These are phyloP conservation scores for Otus sunia DNA, from an alignment of 2,113 vertebrate species.

Conservation along the genomic window DNA sequence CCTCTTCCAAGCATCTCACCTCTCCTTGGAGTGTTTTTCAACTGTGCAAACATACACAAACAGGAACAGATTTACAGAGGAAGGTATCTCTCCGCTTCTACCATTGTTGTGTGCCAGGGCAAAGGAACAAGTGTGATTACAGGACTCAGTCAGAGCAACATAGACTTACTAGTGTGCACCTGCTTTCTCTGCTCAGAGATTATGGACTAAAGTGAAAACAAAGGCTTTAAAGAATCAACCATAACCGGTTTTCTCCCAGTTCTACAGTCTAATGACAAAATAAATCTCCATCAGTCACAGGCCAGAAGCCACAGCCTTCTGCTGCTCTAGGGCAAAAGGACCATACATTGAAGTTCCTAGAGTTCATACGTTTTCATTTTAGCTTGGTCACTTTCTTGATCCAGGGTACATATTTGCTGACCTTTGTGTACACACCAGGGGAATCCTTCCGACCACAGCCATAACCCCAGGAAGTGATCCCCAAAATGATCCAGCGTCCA, in stretches of 20 bases:
- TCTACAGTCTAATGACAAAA: neutral
- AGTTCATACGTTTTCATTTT: constrained; percentile 23
- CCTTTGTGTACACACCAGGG: constrained; percentile 86
- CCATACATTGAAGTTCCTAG: neutral
- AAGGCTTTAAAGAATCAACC: neutral
- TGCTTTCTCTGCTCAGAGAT: neutral
- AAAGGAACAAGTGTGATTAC: neutral
- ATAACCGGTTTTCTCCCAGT: neutral
- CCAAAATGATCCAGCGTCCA: constrained; percentile 84
- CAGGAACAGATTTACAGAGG: neutral
- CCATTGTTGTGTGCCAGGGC: neutral
- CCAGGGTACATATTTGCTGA: constrained; percentile 86
- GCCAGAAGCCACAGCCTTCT: neutral
- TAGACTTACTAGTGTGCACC: neutral
- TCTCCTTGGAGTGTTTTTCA: neutral
- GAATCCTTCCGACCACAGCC: constrained; percentile 84
- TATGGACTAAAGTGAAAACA: neutral
- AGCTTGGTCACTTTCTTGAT: constrained; percentile 79
- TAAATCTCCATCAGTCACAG: neutral
- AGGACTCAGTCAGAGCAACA: neutral
- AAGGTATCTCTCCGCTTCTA: neutral
- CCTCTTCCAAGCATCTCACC: neutral
- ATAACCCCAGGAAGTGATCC: constrained; percentile 86
- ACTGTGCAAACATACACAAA: neutral
- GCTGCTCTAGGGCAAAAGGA: neutral